Conservation (phyloP, 2,888 invertebrate genomes). For the Odontocolon sp. region DNA sequence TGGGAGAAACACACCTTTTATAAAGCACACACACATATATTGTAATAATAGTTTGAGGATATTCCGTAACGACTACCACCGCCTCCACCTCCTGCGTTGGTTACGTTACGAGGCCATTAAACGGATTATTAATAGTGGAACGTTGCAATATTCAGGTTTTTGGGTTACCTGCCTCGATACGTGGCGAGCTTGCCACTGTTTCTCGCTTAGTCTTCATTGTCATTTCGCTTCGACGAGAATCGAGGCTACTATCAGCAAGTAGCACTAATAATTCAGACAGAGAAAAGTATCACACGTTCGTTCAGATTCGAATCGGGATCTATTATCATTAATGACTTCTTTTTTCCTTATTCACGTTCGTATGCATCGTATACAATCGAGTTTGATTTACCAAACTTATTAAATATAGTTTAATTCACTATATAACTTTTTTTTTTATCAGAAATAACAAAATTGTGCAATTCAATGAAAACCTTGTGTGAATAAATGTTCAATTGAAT, state of each 20-base stretch:
- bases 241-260: constrained; percentile 35
- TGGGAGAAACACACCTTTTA: background rate
- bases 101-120: constrained; percentile 57
- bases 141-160: constrained; percentile 59
- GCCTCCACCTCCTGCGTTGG: constrained; percentile 16
- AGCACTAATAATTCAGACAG: background rate
- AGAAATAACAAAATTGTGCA: no score
- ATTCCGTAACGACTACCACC: constrained; percentile 38
- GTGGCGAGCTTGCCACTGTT: constrained; percentile 20
- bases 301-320: constrained; percentile 42
- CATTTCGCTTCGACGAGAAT: constrained; percentile 50
- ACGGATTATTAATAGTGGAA: constrained; percentile 61
- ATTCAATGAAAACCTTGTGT: no score
- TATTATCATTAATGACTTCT: constrained; percentile 17
- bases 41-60: constrained; percentile 39
- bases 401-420: no score
- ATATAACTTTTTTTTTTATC: no score
- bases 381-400: no score
- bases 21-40: background rate
- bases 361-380: no score
- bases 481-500: no score
- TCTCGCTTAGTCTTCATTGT: constrained; percentile 44
- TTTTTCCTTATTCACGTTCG: background rate
- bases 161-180: constrained; percentile 55
- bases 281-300: constrained; percentile 55